Conservation (phyloP, 2,888 invertebrate genomes). For the Abrostola tripartita region DNA sequence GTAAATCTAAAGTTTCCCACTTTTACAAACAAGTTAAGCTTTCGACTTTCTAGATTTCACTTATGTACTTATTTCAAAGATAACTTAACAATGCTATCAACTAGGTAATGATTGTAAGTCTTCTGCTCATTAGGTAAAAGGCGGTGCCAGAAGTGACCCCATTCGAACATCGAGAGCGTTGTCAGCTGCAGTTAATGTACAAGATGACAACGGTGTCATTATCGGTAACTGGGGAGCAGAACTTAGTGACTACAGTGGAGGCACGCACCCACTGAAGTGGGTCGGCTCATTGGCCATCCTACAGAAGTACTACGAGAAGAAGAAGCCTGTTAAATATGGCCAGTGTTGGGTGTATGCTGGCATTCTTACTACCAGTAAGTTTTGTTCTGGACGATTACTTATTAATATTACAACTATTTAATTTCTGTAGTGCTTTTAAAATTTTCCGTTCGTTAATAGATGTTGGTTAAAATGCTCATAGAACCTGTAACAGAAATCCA, state of each 20-base stretch:
- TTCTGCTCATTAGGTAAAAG: constrained; percentile 75
- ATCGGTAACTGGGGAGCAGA: constrained; percentile 96
- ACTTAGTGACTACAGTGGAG: constrained; percentile 94
- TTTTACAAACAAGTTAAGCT: constrained; percentile 22
- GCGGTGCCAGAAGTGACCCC: constrained; percentile 92
- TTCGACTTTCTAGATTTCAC: constrained; percentile 22
- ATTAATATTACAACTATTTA: no score
- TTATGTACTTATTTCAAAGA: not conserved
- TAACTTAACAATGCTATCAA: not conserved
- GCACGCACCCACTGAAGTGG: constrained; percentile 96
- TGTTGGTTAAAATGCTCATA: no score
- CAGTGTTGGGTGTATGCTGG: constrained; percentile 99
- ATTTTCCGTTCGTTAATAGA: no score
- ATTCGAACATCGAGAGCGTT: constrained; percentile 93
- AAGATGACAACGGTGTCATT: constrained; percentile 95
- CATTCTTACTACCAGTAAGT: constrained; percentile 93
- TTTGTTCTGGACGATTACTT: not conserved
- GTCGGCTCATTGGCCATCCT: constrained; percentile 95
- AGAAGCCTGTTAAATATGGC: constrained; percentile 96
- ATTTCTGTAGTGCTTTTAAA: no score
- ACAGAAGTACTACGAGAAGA: constrained; percentile 94
- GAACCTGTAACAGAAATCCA: no score
- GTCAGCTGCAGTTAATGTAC: constrained; percentile 96
- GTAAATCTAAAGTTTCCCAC: constrained; percentile 67
- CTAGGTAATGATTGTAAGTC: constrained; percentile 11